These are phyloP conservation scores for Drosophila leontia DNA, from an alignment of 1,140 invertebrate genomes.

Conservation along the genomic window DNA sequence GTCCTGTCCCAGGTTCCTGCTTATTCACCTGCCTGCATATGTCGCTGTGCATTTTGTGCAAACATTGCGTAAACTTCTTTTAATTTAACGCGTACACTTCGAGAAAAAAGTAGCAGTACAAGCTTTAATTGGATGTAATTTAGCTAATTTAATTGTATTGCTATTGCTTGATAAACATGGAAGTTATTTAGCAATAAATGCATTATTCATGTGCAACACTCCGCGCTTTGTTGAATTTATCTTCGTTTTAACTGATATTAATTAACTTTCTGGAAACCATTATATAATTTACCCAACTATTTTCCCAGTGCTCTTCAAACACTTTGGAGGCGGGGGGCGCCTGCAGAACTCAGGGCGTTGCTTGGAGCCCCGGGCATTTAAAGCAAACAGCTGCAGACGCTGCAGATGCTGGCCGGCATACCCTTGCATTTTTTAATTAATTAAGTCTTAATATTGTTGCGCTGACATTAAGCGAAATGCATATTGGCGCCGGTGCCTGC, in stretches of 20 bases:
- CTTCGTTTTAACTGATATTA: background rate
- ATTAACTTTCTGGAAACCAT: background rate
- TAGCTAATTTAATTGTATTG: background rate
- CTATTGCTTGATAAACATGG: background rate
- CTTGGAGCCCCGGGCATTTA: conserved; percentile 42
- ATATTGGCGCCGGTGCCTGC: conserved; percentile 54
- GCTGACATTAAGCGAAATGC: conserved; percentile 76
- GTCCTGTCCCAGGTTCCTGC: conserved; percentile 18
- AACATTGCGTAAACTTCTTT: conserved; percentile 83
- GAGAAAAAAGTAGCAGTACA: background rate
- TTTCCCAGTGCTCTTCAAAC: conserved; percentile 1
- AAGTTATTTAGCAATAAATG: background rate
- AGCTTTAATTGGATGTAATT: background rate
- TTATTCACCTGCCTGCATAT: conserved; percentile 55
- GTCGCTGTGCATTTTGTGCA: conserved; percentile 78
- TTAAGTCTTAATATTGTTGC: conserved; percentile 83
- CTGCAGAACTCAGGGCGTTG: conserved; percentile 12
- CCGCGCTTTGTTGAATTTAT: background rate
- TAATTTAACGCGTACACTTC: conserved; percentile 50
- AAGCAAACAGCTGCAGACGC: conserved; percentile 58
- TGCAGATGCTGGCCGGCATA: conserved; percentile 19
- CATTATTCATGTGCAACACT: background rate
- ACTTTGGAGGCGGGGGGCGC: background rate
- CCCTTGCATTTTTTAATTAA: conserved; percentile 74
- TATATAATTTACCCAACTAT: background rate